Percentiles rank a stretch among this genome's conserved stretches.
phyloP scores from a whole-genome alignment of 2,888 invertebrate genomes.

The Drosophila mettleri region DNA sequence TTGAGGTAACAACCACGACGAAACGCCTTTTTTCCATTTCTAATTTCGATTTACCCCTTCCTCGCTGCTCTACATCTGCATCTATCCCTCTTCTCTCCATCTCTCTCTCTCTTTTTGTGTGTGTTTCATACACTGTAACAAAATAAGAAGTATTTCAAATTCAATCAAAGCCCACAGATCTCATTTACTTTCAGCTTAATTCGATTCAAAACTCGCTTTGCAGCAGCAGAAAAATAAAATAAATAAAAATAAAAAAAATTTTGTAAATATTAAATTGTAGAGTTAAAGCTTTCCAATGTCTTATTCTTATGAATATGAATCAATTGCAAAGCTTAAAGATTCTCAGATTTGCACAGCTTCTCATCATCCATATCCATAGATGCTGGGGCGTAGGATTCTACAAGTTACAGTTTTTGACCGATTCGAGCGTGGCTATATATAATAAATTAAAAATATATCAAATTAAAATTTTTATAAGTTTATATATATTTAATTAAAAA shows the following conservation, averaged over 20 bases:
- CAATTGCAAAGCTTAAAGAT: background rate
- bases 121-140: conserved; percentile 42
- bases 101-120: conserved; percentile 2
- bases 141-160: conserved; percentile 3
- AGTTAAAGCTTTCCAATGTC: background rate
- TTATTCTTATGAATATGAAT: background rate
- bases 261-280: background rate
- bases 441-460: too few relatives aligned
- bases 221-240: too few relatives aligned
- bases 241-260: too few relatives aligned
- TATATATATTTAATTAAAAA: too few relatives aligned
- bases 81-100: background rate
- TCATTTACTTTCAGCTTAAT: background rate
- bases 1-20: conserved; percentile 26
- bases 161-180: background rate
- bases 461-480: too few relatives aligned
- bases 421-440: too few relatives aligned
- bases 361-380: too few relatives aligned
- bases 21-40: conserved; percentile 64
- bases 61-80: conserved; percentile 18
- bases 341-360: background rate
- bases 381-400: too few relatives aligned
- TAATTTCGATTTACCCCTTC: conserved; percentile 54
- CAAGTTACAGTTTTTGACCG: too few relatives aligned
- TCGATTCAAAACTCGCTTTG: background rate